phyloP scores from a whole-genome alignment of 2,888 invertebrate species.

The Sarcophaga subvicina region DNA sequence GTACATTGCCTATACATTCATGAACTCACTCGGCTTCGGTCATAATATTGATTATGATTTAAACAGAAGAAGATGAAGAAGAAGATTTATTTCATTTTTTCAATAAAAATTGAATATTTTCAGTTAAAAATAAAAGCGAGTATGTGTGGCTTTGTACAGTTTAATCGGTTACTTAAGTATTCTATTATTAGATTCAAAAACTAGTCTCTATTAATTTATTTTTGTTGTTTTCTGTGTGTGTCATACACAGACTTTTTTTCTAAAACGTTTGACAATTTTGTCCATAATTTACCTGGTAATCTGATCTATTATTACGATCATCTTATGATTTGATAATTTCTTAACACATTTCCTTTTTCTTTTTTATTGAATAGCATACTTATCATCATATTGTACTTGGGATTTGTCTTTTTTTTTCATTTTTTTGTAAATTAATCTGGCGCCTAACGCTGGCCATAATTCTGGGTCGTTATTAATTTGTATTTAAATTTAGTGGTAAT shows the following conservation, averaged over 20 bases:
- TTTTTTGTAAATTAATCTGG: conserved; percentile 44
- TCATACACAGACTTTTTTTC: background rate
- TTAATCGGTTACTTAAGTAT: too few species aligned
- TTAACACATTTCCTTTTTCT: conserved; percentile 56
- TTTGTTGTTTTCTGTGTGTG: background rate
- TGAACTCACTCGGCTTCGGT: conserved; percentile 26
- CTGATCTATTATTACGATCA: conserved; percentile 64
- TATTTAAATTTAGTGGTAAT: conserved; percentile 25
- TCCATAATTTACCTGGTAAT: conserved; percentile 44
- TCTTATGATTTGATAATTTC: conserved; percentile 65
- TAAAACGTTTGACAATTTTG: conserved; percentile 53
- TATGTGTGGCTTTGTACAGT: too few species aligned
- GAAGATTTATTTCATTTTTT: conserved; percentile 48
- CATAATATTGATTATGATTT: conserved; percentile 48
- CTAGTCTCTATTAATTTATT: background rate
- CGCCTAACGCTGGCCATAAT: conserved; percentile 43
- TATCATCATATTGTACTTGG: background rate
- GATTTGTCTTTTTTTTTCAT: background rate
- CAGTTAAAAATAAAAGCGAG: too few species aligned
- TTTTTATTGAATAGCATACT: background rate
- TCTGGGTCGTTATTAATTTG: conserved; percentile 6
- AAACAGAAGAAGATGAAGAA: background rate
- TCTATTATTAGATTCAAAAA: background rate
- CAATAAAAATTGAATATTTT: too few species aligned
- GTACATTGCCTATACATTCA: too few species aligned